Evolutionary conservation across 2,113 vertebrate species (phyloP), one percentile per base, ranked within the genome.

Genomic region (Actenoides hombroni): DNA sequence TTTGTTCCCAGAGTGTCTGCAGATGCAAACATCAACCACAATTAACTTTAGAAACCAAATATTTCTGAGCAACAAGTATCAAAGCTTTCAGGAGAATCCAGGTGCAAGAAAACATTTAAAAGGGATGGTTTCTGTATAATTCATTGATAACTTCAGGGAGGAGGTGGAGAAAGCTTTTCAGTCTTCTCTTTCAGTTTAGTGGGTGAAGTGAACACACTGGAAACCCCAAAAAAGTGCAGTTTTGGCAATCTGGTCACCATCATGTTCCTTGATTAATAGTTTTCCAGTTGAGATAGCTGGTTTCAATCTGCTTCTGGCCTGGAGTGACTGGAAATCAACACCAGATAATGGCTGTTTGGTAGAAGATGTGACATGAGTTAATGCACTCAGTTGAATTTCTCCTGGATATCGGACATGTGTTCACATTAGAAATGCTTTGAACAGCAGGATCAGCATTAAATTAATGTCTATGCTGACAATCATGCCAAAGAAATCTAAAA

Each of bases 281-380:
- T 90, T 86, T 90, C 21, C 19, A 0, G 63, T 77, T 67, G 46
- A 80, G 54, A 60, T 56, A 70, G 39, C 74, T 93, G 60, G 56
- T 94, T 82, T 93, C 81, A 95, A 90, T 77, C 92, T 90, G 67
- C 42, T n/a, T 86, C 24, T 4, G 3, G 35, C 82, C 65, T 88
- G 53, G 37, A 93, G 39, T 91, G 95, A 90, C 83, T 92, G 76
- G 93, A 96, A 94, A 90, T 96, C 92, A 92, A 93, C 83, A 84
- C 7, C 65, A 65, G 57, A 75, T 86, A 94, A 83, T 74, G 79
- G 76, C 68, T 90, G 35, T 54, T 92, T 78, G 68, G 83, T 94
- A 92, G 64, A 93, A 86, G 76, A 56, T 74, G 76, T 75, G 92
- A 94, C 94, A 71, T 79, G 77, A 96, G 42, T 90, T 94, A 96